These are phyloP conservation scores for Microcebus tavaratra DNA, from an alignment of 2,113 vertebrate species.

Conservation along the genomic window DNA sequence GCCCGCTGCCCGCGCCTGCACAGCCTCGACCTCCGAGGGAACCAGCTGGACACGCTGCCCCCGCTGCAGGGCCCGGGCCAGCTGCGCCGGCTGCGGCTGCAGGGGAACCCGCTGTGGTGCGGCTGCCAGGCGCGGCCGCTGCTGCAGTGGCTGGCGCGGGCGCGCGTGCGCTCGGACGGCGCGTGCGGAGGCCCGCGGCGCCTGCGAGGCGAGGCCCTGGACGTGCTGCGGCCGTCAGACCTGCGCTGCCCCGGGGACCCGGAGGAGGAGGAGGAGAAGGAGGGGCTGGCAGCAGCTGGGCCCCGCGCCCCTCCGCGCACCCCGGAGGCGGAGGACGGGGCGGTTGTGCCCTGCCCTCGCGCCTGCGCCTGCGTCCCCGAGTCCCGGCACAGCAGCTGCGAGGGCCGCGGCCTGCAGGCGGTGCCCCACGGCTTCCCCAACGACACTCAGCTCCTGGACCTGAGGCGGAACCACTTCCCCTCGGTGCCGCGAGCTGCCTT, in stretches of 20 bases:
- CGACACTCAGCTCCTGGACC: conserved; percentile 89
- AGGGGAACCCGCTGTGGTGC: conserved; percentile 92
- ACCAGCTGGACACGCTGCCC: conserved; percentile 91
- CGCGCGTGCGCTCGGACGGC: conserved; percentile 85
- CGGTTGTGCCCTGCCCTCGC: conserved; percentile 83
- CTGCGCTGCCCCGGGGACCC: conserved; percentile 88
- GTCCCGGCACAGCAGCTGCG: conserved; percentile 89
- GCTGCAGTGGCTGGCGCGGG: conserved; percentile 87
- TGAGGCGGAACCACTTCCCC: conserved; percentile 89
- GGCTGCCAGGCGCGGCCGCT: conserved; percentile 92
- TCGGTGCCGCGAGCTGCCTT: conserved; percentile 88
- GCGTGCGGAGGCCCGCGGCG: conserved; percentile 86
- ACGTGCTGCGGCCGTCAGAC: conserved; percentile 85
- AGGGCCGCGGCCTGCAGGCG: conserved; percentile 85
- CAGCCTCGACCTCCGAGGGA: conserved; percentile 90
- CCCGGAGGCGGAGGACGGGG: neutral
- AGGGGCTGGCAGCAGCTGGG: conserved; percentile 71
- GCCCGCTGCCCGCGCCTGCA: conserved; percentile 87
- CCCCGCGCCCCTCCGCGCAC: rapidly evolving
- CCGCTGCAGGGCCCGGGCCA: conserved; percentile 85
- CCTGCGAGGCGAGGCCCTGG: conserved; percentile 88
- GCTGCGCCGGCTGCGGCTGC: conserved; percentile 87
- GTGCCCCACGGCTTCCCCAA: conserved; percentile 91
- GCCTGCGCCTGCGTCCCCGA: conserved; percentile 87
- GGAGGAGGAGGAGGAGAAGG: conserved; percentile 82